phyloP scores from a whole-genome alignment of 2,888 invertebrate species.

The Dyspetes luteomarginatus region DNA sequence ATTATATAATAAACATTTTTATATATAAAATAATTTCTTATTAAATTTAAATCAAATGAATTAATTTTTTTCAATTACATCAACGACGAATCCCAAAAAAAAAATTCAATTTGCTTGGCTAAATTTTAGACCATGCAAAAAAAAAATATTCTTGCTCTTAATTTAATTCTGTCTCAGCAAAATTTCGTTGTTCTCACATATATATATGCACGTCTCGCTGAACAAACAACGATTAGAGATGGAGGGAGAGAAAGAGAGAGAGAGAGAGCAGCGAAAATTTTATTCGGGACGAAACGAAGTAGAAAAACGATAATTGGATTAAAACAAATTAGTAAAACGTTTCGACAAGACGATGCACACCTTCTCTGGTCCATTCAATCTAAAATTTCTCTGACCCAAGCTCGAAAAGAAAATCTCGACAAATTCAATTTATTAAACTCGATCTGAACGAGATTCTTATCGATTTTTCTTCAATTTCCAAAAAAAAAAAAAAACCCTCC shows the following conservation, averaged over 20 bases:
- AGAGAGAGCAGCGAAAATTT: constrained; percentile 33
- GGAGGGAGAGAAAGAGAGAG: neutral
- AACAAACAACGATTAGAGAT: constrained; percentile 54
- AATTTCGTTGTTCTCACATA: neutral
- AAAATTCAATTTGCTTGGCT: no score
- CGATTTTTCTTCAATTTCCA: constrained; percentile 24
- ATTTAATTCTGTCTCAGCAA: no score
- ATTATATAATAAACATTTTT: no score
- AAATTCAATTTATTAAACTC: constrained; percentile 48
- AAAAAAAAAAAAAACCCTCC: constrained; percentile 7
- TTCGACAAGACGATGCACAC: constrained; percentile 30
- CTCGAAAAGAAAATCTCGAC: constrained; percentile 23
- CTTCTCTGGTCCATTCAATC: constrained; percentile 30
- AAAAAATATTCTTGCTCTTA: no score
- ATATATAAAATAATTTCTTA: no score
- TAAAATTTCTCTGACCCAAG: neutral
- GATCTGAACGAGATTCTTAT: constrained; percentile 22
- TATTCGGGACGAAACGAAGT: constrained; percentile 44
- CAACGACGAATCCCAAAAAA: no score
- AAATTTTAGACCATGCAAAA: no score
- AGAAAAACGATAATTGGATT: constrained; percentile 58
- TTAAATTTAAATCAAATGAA: no score
- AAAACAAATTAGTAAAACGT: constrained; percentile 52
- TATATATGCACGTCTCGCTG: neutral
- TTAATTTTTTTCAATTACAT: no score